A percentile compares a stretch with the other conserved stretches of the same genome.
phyloP scores from a whole-genome alignment of 1,140 invertebrate species.

The Bombus ignitus region DNA sequence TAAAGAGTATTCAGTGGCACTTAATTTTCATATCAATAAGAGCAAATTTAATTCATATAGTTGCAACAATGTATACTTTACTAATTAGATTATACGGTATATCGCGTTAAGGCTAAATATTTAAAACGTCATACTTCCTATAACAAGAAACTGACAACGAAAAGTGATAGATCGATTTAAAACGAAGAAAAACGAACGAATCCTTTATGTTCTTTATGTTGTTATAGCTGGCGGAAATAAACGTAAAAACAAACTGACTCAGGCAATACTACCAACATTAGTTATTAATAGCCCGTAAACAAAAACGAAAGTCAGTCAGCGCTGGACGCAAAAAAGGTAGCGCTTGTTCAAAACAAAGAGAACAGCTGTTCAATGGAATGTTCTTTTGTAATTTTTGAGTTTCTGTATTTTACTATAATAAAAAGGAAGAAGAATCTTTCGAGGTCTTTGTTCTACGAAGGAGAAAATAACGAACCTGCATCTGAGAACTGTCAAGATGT shows the following conservation, averaged over 20 bases:
- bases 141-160: background rate
- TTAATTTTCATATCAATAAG: background rate
- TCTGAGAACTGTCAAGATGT: background rate
- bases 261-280: constrained; percentile 33
- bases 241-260: background rate
- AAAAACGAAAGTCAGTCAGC: constrained; percentile 10
- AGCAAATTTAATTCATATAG: no score
- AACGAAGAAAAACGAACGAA: background rate
- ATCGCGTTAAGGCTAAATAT: background rate
- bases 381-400: background rate
- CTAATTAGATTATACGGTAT: background rate
- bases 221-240: background rate
- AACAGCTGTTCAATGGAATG: constrained; percentile 10
- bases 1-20: background rate
- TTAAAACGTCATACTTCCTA: background rate
- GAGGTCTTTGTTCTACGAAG: background rate
- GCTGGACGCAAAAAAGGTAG: background rate
- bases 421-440: background rate
- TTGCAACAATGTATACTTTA: background rate
- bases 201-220: background rate
- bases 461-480: background rate
- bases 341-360: constrained; percentile 38
- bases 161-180: background rate
- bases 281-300: constrained; percentile 26
- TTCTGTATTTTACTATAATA: background rate